A percentile compares a stretch with the other conserved stretches of the same genome.
Conservation (phyloP, 2,113 vertebrate genomes). For the Hippocampus mohnikei region DNA sequence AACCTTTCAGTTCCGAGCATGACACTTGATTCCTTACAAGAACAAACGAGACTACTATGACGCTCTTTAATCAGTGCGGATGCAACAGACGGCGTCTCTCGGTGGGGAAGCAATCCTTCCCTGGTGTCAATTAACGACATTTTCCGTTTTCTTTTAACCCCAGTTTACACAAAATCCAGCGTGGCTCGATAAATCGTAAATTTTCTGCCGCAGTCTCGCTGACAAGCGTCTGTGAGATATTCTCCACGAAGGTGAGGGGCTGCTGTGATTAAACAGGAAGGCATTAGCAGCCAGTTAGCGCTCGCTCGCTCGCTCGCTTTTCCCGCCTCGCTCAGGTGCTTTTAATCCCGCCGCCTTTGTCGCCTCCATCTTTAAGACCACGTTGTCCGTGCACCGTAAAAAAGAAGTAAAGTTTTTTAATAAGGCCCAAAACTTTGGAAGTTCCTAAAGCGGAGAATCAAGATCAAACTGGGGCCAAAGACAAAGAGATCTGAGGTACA, state of each 20-base stretch:
- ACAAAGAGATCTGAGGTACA: constrained; percentile 29
- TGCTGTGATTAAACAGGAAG: constrained; percentile 63
- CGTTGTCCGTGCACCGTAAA: constrained; percentile 24
- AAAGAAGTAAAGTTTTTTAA: constrained; percentile 48
- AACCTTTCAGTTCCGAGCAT: background rate
- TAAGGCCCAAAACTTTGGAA: constrained; percentile 33
- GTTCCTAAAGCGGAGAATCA: background rate
- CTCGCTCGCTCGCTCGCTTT: constrained; percentile 9
- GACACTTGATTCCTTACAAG: background rate
- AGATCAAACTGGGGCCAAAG: constrained; percentile 28
- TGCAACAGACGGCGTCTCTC: constrained; percentile 8
- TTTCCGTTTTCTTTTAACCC: constrained; percentile 36
- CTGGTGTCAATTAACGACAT: constrained; percentile 37
- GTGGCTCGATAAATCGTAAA: constrained; percentile 24
- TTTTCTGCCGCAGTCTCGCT: constrained; percentile 29
- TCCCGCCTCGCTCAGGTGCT: constrained; percentile 36
- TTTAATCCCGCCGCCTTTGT: constrained; percentile 53
- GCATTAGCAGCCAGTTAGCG: constrained; percentile 55
- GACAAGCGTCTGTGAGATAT: constrained; percentile 28
- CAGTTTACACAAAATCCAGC: constrained; percentile 40
- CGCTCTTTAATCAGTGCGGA: background rate
- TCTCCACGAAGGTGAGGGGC: constrained; percentile 55
- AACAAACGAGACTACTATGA: background rate
- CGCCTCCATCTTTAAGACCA: constrained; percentile 11
- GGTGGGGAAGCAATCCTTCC: constrained; percentile 20